Evolutionary conservation across 2,113 vertebrate species (phyloP), one percentile per base, ranked within the genome.

Genomic region (Pterocles orientalis): DNA sequence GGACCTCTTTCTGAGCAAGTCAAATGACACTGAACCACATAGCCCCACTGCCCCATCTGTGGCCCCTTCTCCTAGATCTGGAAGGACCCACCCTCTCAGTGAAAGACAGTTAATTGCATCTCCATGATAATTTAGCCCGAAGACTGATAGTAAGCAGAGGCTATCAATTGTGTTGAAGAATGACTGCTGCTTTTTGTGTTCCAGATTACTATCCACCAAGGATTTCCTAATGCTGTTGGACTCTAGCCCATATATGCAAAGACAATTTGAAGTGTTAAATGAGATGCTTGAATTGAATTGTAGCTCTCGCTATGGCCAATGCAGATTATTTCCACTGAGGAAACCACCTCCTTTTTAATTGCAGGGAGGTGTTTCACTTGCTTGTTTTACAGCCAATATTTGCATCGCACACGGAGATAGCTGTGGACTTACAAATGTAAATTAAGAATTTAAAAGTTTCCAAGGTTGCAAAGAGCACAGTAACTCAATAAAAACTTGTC

Each of bases 161-260:
- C 70, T 90, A 97, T 94, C 89, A 92, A 91, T 88, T 94, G 76
- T 95, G 87, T 51, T 98, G 97, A 97, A 97, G 96, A 96, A 94
- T 53, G 93, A 96, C 80, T 96, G 87, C 70, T 95, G 95, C 75
- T 90, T 96, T 97, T 97, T 89, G 82, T 97, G 93, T 88, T 96
- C 86, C 93, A 96, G 96, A 91, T 97, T 91, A 79, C 86, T 97
- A 96, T 96, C 88, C 95, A 91, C 48, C 23, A 75, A 97, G 95
- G 94, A 97, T 96, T 97, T 98, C 97, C 92, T 97, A 97, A 96
- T n/a, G 53, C 57, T 90, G 31, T 45, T 97, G 96, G 96, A 97
- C 73, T 56, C 39, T 10, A 91, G 97, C 94, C 96, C 88, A 93
- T 36, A 79, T 90, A 93, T 18, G 86, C 85, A 94, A 95, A 96